phyloP scores from a whole-genome alignment of 2,888 invertebrate genomes.

The Campoplex nolae region DNA sequence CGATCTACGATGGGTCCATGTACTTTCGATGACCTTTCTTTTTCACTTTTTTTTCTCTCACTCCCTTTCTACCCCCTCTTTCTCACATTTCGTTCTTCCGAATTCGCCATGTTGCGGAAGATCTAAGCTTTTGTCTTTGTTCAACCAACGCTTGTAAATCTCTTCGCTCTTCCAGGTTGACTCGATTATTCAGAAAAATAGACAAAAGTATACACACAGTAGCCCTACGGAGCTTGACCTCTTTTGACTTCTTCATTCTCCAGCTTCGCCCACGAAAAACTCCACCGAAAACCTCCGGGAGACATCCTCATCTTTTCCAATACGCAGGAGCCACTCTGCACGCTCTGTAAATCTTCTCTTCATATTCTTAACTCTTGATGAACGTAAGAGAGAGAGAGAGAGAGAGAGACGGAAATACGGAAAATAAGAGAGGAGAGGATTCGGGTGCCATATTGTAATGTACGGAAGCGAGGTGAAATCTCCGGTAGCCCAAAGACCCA shows the following conservation, averaged over 20 bases:
- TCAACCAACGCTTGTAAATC: conserved; percentile 51
- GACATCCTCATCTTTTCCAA: conserved; percentile 37
- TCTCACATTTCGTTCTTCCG: not conserved
- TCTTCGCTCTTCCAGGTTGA: conserved; percentile 15
- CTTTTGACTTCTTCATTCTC: conserved; percentile 23
- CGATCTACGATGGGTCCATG: conserved; percentile 22
- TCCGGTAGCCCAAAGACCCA: conserved; percentile 71
- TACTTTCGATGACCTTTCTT: conserved; percentile 12
- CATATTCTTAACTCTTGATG: conserved; percentile 36
- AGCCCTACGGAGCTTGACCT: conserved; percentile 40
- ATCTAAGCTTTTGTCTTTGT: conserved; percentile 32
- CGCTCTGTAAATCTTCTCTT: conserved; percentile 53
- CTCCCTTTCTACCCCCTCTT: not conserved
- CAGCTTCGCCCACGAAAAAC: conserved; percentile 2
- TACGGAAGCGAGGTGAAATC: conserved; percentile 55
- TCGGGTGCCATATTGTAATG: conserved; percentile 50
- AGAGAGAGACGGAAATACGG: conserved; percentile 24
- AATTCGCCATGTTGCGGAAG: not conserved
- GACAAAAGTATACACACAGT: conserved; percentile 51
- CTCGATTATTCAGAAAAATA: conserved; percentile 54
- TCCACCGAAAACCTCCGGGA: conserved; percentile 7
- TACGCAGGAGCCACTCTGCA: conserved; percentile 16
- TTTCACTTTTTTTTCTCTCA: conserved; percentile 15
- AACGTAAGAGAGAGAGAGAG: conserved; percentile 21
- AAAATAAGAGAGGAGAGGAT: conserved; percentile 6